Base-by-base conservation (phyloP, 1,140 invertebrate genomes). In the Pseudoatta argentina region DNA sequence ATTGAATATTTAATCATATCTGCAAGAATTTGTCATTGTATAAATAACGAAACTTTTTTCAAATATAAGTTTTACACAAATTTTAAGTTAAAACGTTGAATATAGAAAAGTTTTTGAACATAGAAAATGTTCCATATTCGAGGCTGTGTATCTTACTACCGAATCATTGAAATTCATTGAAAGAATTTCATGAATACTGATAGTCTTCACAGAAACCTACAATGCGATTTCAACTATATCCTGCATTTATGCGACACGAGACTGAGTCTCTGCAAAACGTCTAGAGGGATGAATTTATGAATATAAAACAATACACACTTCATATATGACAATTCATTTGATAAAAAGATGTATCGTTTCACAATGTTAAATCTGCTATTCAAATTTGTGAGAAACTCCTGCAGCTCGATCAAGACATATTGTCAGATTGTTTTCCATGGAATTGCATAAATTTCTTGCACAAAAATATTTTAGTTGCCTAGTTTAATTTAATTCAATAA, bases 91-190 rank as follows among this genome's bases (percentile, higher is more conserved):
- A 44, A 44, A 10, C 7, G 39, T 44, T 39, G 1, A 59, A 24
- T 2, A 81, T 14, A 6, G 27, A 4, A 34, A 53, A 48, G 14
- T 53, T 79, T 48, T 48, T 72, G 12, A 39, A 39, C 7, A 39
- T 44, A 48, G 48, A 16, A 34, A 73, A 83, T 39, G 16, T 48
- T 14, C 8, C 1, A 24, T 18, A 57, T 59, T 59, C 18, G 66
- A 59, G 16, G 34, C 34, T 61, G n/a, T 18, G 8, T 21, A 57
- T 73, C 24, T 48, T 48, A 72, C 44, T 48, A 72, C 14, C 3
- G n/a, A 61, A 73, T 83, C 69, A 34, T 73, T 83, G 55, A 73
- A 73, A 83, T 83, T 83, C 55, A 83, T 83, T 73, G 79, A 61
- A 48, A 73, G 39, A 73, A 51, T 83, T 83, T 73, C 27, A 63